These are phyloP conservation scores for Stenolophus ochropezus DNA, from an alignment of 2,888 invertebrate species.

Conservation along the genomic window DNA sequence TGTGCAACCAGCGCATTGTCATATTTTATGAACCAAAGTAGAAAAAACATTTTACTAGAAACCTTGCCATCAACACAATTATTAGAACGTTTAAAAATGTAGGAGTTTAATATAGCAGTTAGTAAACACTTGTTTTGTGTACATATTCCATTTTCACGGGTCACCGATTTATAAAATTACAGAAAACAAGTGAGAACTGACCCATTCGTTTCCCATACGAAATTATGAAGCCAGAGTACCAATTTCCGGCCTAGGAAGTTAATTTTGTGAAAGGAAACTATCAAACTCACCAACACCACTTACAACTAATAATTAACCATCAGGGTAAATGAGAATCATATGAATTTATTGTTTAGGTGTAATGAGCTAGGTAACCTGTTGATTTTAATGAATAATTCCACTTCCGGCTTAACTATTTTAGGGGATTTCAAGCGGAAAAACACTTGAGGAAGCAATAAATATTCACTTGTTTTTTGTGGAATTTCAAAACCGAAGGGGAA, in stretches of 20 bases:
- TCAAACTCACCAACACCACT: background rate
- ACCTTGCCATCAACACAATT: no score
- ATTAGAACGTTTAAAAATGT: no score
- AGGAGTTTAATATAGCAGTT: no score
- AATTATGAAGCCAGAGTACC: constrained; percentile 16
- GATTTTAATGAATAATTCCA: constrained; percentile 3
- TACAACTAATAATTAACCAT: constrained; percentile 23
- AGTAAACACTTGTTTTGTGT: background rate
- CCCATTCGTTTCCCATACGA: constrained; percentile 1
- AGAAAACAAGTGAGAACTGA: constrained; percentile 1
- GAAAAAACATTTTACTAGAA: no score
- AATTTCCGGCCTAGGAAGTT: constrained; percentile 22
- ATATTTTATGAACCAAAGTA: no score
- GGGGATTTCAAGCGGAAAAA: constrained; percentile 37
- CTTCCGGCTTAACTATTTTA: constrained; percentile 24
- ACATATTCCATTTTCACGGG: constrained; percentile 18
- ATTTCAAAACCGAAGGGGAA: no score
- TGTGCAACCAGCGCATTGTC: no score
- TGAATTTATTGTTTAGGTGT: constrained; percentile 27
- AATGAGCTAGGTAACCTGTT: constrained; percentile 44
- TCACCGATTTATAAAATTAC: constrained; percentile 5
- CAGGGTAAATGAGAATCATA: constrained; percentile 2
- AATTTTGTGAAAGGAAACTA: constrained; percentile 28
- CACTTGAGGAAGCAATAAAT: constrained; percentile 6
- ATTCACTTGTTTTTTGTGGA: background rate